Conservation (phyloP, 2,113 vertebrate species). For the Urocolius indicus region DNA sequence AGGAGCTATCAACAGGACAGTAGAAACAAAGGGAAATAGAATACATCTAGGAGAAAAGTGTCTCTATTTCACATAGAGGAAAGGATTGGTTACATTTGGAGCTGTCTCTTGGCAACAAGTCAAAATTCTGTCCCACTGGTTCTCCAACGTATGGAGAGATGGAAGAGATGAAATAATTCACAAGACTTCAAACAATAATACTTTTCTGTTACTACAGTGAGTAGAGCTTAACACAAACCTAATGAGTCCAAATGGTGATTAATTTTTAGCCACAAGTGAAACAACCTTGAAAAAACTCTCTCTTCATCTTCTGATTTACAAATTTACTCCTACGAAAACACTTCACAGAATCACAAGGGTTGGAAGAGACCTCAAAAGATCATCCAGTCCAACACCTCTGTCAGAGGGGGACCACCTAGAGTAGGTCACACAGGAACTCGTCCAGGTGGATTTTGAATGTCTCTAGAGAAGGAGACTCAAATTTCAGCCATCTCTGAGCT, state of each 20-base stretch:
- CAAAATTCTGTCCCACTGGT: not conserved
- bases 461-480: no score
- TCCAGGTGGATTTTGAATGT: no score
- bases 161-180: not conserved
- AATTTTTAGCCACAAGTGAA: not conserved
- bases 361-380: no score
- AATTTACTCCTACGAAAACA: constrained; percentile 20
- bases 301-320: not conserved
- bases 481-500: not conserved
- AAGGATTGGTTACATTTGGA: not conserved
- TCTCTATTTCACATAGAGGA: fast-evolving
- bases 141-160: not conserved
- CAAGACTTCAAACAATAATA: not conserved
- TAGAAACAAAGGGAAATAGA: not conserved
- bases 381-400: no score
- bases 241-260: not conserved
- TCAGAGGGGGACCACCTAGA: no score
- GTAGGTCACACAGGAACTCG: no score
- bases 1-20: not conserved
- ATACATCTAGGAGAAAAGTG: not conserved
- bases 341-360: not conserved
- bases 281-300: not conserved
- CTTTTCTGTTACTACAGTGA: not conserved
- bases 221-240: not conserved
- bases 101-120: not conserved